Percentiles rank a stretch among this genome's conserved stretches.
These are phyloP conservation scores for Lithobius niger DNA, from an alignment of 1,140 invertebrate species.

Conservation along the genomic window DNA sequence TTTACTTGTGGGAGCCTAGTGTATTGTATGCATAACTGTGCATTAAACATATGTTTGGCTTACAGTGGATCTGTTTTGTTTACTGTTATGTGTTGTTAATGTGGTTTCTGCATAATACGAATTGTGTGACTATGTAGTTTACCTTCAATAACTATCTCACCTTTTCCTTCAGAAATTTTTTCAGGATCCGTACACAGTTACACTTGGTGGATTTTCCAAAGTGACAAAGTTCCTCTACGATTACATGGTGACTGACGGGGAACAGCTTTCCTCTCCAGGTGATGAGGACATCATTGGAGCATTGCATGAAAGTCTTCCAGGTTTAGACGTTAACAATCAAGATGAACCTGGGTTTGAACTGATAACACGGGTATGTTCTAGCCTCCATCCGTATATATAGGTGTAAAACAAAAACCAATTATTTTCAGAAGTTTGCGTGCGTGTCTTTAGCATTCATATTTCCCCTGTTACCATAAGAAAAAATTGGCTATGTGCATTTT, in stretches of 20 bases:
- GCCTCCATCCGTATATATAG: slow-evolving; percentile 4
- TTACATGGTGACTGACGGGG: slow-evolving; percentile 24
- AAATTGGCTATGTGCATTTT: no score
- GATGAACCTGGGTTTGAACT: slow-evolving; percentile 35
- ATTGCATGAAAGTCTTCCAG: slow-evolving; percentile 36
- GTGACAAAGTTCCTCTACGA: slow-evolving; percentile 49
- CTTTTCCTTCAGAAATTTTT: slow-evolving; percentile 31
- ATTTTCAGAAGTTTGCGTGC: slow-evolving; percentile 18
- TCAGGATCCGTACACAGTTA: slow-evolving; percentile 60
- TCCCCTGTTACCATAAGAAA: no score
- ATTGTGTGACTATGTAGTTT: no score
- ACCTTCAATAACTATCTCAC: slow-evolving; percentile 27
- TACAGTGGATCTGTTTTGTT: no score
- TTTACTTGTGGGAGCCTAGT: no score
- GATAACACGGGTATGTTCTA: slow-evolving; percentile 24
- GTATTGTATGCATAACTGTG: no score
- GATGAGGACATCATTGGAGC: slow-evolving; percentile 43
- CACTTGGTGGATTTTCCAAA: slow-evolving; percentile 68
- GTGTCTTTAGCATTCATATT: no score
- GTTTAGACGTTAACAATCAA: slow-evolving; percentile 34
- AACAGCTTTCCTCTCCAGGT: slow-evolving; percentile 27
- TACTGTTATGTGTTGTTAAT: no score
- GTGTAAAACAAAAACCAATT: slow-evolving; percentile 13
- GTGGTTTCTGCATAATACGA: slow-evolving; percentile 1
- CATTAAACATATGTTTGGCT: no score